Base-by-base conservation (phyloP, 2,113 vertebrate genomes). In the Acrocephalus kingi region DNA sequence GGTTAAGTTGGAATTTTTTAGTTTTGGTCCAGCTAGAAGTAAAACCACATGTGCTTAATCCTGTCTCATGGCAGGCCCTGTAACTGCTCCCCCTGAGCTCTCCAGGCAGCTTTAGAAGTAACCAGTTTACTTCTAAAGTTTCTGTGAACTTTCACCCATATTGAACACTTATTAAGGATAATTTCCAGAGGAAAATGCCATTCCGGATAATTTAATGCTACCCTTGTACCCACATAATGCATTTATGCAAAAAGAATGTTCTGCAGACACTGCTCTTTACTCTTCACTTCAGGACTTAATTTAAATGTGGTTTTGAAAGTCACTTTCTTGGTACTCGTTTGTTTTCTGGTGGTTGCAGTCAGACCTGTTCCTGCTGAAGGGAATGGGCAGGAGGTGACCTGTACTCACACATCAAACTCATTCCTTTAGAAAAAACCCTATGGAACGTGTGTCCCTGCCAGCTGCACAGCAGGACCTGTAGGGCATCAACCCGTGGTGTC, bases 231-330 rank as follows among this genome's bases (percentile, higher is more conserved):
- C 84, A 55, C 79, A 76, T 58, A 79, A 69, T 24, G 31, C 31
- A 35, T n/a, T 90, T 86, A 83, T 88, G 63, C 75, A 74, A 74
- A 74, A 84, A 30, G 9, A 54, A 76, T 18, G 54, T 82, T 89
- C 75, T 90, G 63, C 68, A 80, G 67, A 62, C 18, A 6, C 58
- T 80, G 73, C 61, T 80, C 48, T 68, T 82, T 63, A 33, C 35
- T 73, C 80, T 56, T 69, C n/a, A 68, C 48, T 89, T 43, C 30
- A 63, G 43, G 37, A 90, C 59, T 84, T 74, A 30, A 92, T 93
- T 88, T 76, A 69, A 93, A 71, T 24, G 59, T 9, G 31, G 79
- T 62, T 96, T 89, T 80, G 72, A 80, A 93, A 93, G 80, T 80
- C 51, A 22, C 56, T 90, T 80, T 82, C 64, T 48, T 37, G n/a